Percentiles rank a stretch among this genome's conserved stretches.
phyloP scores from a whole-genome alignment of 2,113 vertebrate species.

The Atrichornis clamosus region DNA sequence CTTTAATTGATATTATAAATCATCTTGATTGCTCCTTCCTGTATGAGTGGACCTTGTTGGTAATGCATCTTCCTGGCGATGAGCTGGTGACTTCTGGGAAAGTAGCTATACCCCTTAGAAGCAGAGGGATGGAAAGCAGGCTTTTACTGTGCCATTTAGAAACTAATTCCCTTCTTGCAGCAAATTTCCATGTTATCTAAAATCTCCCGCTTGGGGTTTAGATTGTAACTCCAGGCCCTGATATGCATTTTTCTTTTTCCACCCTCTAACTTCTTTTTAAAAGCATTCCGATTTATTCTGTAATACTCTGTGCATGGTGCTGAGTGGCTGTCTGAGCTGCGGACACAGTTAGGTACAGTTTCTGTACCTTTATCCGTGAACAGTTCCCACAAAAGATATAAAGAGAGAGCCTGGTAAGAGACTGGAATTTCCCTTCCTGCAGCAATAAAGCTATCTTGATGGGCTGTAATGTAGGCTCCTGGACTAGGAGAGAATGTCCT shows the following conservation, averaged over 20 bases:
- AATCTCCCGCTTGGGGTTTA: not conserved
- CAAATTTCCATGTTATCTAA: not conserved
- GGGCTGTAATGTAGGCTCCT: not conserved
- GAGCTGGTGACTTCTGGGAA: not conserved
- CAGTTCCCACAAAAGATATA: not conserved
- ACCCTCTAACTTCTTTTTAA: not conserved
- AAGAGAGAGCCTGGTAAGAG: not conserved
- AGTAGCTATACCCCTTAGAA: not conserved
- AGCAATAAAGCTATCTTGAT: not conserved
- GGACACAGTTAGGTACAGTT: not conserved
- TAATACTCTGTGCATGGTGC: not conserved
- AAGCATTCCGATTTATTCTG: not conserved
- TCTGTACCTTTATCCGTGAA: not conserved
- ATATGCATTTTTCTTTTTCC: rapidly evolving
- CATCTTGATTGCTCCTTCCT: not conserved
- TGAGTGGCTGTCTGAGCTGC: not conserved
- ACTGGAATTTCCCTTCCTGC: slow-evolving; percentile 4
- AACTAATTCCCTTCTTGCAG: not conserved
- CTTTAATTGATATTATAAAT: not conserved
- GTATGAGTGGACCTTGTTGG: not conserved
- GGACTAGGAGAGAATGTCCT: not conserved
- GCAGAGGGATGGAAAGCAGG: not conserved
- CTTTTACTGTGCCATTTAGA: not conserved
- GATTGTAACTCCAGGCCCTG: not conserved
- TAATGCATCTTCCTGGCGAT: not conserved